Conservation (phyloP, 2,888 invertebrate species). For the Acrobasis repandana region DNA sequence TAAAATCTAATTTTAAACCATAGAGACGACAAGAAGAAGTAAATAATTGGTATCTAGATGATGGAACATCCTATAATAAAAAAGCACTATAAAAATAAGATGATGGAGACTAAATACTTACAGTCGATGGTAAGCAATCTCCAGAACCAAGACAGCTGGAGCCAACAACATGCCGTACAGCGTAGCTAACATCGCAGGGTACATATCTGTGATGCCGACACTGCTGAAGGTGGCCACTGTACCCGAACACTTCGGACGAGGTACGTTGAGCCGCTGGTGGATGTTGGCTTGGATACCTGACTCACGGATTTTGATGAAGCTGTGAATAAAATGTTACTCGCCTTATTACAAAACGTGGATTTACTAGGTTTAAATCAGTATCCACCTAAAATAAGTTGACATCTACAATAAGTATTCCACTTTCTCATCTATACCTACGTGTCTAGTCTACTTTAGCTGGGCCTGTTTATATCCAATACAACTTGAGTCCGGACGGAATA, state of each 20-base stretch:
- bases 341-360: background rate
- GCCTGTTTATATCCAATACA: too few relatives aligned
- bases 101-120: conserved; percentile 41
- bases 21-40: too few relatives aligned
- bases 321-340: conserved; percentile 30
- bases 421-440: too few relatives aligned
- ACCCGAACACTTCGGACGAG: conserved; percentile 82
- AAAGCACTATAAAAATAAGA: too few relatives aligned
- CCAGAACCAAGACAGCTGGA: conserved; percentile 60
- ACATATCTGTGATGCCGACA: conserved; percentile 83
- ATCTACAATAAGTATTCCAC: too few relatives aligned
- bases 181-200: conserved; percentile 77
- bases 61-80: too few relatives aligned
- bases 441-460: too few relatives aligned
- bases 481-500: too few relatives aligned
- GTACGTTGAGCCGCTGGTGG: conserved; percentile 82
- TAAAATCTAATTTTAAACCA: too few relatives aligned
- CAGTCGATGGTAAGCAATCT: conserved; percentile 60
- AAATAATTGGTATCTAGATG: too few relatives aligned
- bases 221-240: conserved; percentile 83
- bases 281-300: conserved; percentile 76
- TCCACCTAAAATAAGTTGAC: too few relatives aligned
- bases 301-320: conserved; percentile 78
- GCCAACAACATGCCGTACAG: conserved; percentile 72
- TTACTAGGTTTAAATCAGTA: too few relatives aligned